These are phyloP conservation scores for Berghia stephanieae DNA, from an alignment of 1,140 invertebrate genomes.

Conservation along the genomic window DNA sequence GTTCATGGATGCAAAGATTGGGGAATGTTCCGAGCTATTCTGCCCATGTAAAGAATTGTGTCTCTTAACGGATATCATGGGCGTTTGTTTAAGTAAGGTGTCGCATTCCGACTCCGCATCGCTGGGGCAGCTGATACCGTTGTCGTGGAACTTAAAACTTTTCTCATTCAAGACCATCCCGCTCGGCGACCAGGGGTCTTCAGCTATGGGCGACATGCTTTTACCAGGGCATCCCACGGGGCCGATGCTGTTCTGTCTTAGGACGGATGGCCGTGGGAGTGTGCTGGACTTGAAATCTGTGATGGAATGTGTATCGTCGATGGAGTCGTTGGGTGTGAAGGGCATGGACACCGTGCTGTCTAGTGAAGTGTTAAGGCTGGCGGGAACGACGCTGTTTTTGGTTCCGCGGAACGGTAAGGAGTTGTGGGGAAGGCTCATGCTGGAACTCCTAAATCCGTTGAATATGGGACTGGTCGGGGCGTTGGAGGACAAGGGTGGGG, in stretches of 20 bases:
- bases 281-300: conserved; percentile 6
- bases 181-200: background rate
- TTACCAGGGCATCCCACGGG: no score
- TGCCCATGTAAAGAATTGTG: no score
- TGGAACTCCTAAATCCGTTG: background rate
- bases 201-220: conserved; percentile 24
- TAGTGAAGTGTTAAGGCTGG: background rate
- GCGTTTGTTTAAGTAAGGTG: no score
- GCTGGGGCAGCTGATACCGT: no score
- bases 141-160: no score
- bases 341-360: background rate
- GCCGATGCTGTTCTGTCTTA: background rate
- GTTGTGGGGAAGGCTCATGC: conserved; percentile 5
- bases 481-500: background rate
- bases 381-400: no score
- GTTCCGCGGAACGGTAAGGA: no score
- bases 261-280: background rate
- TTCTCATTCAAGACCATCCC: no score
- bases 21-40: no score
- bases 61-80: no score
- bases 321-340: background rate
- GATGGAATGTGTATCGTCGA: background rate
- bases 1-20: no score
- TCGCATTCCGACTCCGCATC: no score
- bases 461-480: background rate